Percentiles rank a stretch among this genome's conserved stretches.
These are phyloP conservation scores for Caenorhabditis uteleia DNA, from an alignment of 2,888 invertebrate species.

Conservation along the genomic window DNA sequence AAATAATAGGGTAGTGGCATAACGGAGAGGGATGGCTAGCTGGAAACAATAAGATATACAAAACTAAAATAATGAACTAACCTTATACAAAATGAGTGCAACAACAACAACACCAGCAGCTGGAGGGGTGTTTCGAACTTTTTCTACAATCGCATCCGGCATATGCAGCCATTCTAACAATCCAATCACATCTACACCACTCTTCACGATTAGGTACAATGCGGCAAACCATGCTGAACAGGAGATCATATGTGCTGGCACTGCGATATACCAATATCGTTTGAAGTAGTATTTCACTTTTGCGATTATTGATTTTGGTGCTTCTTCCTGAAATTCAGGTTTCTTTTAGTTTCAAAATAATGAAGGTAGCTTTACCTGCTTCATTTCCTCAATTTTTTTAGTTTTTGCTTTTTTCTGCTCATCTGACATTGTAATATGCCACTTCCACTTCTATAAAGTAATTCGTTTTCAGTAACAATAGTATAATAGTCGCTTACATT, in stretches of 20 bases:
- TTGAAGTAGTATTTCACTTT: constrained; percentile 68
- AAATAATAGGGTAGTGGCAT: constrained; percentile 61
- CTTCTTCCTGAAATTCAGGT: constrained; percentile 44
- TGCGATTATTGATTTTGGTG: constrained; percentile 55
- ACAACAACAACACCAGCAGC: constrained; percentile 86
- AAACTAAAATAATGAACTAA: constrained; percentile 70
- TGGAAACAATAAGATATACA: constrained; percentile 27
- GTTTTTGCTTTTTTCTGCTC: constrained; percentile 57
- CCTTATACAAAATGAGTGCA: constrained; percentile 89
- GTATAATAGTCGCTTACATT: too few relatives aligned
- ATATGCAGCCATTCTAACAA: constrained; percentile 81
- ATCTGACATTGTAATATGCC: constrained; percentile 58
- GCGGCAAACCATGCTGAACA: constrained; percentile 86
- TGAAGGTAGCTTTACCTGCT: constrained; percentile 13
- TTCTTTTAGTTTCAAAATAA: neutral
- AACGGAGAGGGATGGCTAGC: constrained; percentile 67
- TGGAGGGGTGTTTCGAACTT: constrained; percentile 73
- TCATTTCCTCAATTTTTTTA: constrained; percentile 50
- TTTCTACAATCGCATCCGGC: constrained; percentile 81
- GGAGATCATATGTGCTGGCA: constrained; percentile 89
- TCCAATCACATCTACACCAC: constrained; percentile 87
- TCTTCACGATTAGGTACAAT: constrained; percentile 76
- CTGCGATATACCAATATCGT: constrained; percentile 88
- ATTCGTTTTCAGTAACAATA: too few relatives aligned
- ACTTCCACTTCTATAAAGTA: constrained; percentile 25